Percentiles rank a stretch among this genome's conserved stretches.
Evolutionary conservation across 23 tunicate species (phyloP).

Genomic region (Aplidium turbinatum): DNA sequence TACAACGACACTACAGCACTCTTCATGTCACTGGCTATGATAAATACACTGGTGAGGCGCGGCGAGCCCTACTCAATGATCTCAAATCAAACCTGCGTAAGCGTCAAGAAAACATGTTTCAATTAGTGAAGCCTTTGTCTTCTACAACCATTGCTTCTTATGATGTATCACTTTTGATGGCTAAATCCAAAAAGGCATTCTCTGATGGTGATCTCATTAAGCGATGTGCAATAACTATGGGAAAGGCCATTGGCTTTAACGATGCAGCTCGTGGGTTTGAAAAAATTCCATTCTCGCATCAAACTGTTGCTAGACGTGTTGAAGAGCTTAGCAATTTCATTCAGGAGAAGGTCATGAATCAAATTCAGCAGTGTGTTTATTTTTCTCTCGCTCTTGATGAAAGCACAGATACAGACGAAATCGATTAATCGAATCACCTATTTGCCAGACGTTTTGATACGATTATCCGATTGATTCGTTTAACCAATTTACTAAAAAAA

Average conservation of each 20-base stretch:
- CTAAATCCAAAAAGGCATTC: conserved; percentile 10
- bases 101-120: too few species aligned
- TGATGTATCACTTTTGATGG: conserved; percentile 3
- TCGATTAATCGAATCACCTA: too few species aligned
- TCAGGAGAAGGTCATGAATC: not conserved
- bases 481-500: too few species aligned
- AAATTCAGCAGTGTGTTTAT: conserved; percentile 1
- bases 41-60: conserved; percentile 5
- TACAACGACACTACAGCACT: too few species aligned
- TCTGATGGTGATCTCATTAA: conserved; percentile 1
- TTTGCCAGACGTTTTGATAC: too few species aligned
- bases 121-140: too few species aligned
- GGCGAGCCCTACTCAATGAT: conserved; percentile 8
- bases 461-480: too few species aligned
- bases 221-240: conserved; percentile 4
- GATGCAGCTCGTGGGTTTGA: conserved; percentile 4
- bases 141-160: not conserved
- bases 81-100: conserved; percentile 4
- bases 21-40: not conserved
- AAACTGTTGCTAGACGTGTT: conserved; percentile 15
- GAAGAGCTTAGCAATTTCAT: conserved; percentile 1
- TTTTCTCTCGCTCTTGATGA: conserved; percentile 15
- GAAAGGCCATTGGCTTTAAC: not conserved
- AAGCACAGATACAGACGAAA: too few species aligned
- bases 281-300: conserved; percentile 10